phyloP scores from a whole-genome alignment of 2,888 invertebrate genomes.

The Fragum whitleyi region DNA sequence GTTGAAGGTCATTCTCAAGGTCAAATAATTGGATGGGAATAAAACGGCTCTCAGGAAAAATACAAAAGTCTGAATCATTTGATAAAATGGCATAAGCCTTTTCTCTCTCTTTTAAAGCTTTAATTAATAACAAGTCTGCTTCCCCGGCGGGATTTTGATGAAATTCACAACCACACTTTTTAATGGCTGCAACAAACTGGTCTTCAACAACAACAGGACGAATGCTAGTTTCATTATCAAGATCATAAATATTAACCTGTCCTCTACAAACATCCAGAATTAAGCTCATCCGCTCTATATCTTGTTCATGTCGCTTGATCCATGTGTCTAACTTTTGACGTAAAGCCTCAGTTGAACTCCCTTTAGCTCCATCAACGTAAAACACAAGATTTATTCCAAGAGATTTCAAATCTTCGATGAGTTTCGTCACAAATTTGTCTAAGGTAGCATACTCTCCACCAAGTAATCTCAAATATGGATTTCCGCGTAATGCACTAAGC shows the following conservation, averaged over 20 bases:
- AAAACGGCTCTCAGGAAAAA: conserved; percentile 77
- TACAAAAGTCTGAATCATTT: conserved; percentile 83
- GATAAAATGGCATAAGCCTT: conserved; percentile 81
- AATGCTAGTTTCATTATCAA: conserved; percentile 67
- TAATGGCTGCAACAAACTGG: conserved; percentile 74
- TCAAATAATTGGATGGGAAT: conserved; percentile 81
- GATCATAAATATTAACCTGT: conserved; percentile 57
- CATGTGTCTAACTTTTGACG: conserved; percentile 80
- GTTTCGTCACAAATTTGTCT: conserved; percentile 73
- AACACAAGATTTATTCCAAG: conserved; percentile 80
- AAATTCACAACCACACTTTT: conserved; percentile 77
- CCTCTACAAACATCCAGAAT: conserved; percentile 75
- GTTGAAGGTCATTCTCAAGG: conserved; percentile 75
- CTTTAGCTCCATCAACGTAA: conserved; percentile 81
- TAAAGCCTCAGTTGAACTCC: conserved; percentile 71
- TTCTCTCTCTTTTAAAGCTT: conserved; percentile 72
- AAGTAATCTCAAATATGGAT: conserved; percentile 75
- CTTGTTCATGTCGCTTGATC: conserved; percentile 75
- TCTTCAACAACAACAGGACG: conserved; percentile 82
- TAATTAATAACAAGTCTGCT: conserved; percentile 79
- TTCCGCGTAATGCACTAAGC: conserved; percentile 65
- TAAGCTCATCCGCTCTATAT: conserved; percentile 72
- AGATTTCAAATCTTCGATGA: conserved; percentile 75
- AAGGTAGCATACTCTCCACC: conserved; percentile 81
- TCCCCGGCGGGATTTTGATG: conserved; percentile 77